Evolutionary conservation across 2,888 invertebrate genomes (phyloP).

Genomic region (Scelioninae gen. 2): DNA sequence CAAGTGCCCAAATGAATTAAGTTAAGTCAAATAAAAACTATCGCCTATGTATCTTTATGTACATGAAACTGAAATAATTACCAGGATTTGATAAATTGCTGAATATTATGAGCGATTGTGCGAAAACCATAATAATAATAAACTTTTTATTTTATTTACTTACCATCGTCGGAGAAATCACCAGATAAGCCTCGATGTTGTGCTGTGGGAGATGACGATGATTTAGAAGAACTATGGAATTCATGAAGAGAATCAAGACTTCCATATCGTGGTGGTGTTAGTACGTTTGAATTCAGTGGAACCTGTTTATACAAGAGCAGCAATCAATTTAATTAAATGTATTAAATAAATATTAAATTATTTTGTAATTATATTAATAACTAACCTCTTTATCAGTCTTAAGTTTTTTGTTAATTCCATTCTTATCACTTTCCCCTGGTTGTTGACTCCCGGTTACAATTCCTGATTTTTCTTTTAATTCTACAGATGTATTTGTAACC

Average conservation of each 20-base stretch:
- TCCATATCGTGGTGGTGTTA: conserved; percentile 74
- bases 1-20: no score
- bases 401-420: conserved; percentile 74
- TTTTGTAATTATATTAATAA: no score
- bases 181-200: conserved; percentile 70
- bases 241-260: conserved; percentile 79
- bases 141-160: conserved; percentile 59
- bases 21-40: no score
- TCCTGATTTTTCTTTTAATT: conserved; percentile 46
- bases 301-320: conserved; percentile 63
- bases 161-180: conserved; percentile 76
- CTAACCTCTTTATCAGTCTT: conserved; percentile 71
- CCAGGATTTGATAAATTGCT: conserved; percentile 38
- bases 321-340: conserved; percentile 1
- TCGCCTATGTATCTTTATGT: conserved; percentile 9
- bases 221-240: conserved; percentile 66
- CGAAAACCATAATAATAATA: conserved; percentile 14
- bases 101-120: conserved; percentile 50
- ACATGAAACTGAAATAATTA: conserved; percentile 36
- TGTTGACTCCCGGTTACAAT: conserved; percentile 62
- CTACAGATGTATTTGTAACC: background rate
- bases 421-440: conserved; percentile 66
- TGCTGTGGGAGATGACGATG: conserved; percentile 71
- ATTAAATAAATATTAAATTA: background rate
- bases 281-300: conserved; percentile 64